phyloP scores from a whole-genome alignment of 2,888 invertebrate species.

The Petrolisthes manimaculis region DNA sequence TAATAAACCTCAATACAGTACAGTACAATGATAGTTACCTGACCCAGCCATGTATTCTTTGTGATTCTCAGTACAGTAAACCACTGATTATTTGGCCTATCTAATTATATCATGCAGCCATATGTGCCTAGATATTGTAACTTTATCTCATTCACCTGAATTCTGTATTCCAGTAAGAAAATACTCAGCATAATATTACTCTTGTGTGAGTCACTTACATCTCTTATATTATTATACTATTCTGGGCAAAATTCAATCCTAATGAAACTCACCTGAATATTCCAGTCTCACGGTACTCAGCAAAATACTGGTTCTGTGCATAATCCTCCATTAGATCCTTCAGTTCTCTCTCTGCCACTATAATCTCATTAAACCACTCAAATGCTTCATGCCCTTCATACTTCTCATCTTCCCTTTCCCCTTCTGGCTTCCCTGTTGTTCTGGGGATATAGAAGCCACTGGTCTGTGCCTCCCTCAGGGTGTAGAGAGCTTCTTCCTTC shows the following conservation, averaged over 20 bases:
- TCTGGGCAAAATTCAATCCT: not conserved
- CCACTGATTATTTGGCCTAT: too few relatives aligned
- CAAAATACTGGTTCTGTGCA: conserved; percentile 35
- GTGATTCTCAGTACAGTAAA: too few relatives aligned
- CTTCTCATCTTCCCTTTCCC: not conserved
- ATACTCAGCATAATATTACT: not conserved
- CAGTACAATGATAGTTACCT: too few relatives aligned
- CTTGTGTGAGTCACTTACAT: not conserved
- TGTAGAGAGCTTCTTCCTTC: not conserved
- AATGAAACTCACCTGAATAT: conserved; percentile 25
- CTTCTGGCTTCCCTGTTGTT: not conserved
- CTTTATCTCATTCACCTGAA: not conserved
- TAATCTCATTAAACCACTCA: conserved; percentile 27
- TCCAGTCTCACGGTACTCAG: conserved; percentile 33
- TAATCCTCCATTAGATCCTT: conserved; percentile 28
- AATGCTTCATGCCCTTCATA: not conserved
- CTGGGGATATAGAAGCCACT: conserved; percentile 3
- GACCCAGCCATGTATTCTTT: too few relatives aligned
- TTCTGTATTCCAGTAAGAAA: not conserved
- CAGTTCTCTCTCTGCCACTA: conserved; percentile 7
- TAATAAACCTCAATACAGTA: too few relatives aligned
- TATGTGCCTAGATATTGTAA: not conserved
- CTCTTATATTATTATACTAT: not conserved
- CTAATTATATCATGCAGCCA: not conserved
- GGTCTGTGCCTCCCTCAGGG: not conserved